These are phyloP conservation scores for Otolemur garnettii DNA, from an alignment of 2,113 vertebrate species.

Conservation along the genomic window DNA sequence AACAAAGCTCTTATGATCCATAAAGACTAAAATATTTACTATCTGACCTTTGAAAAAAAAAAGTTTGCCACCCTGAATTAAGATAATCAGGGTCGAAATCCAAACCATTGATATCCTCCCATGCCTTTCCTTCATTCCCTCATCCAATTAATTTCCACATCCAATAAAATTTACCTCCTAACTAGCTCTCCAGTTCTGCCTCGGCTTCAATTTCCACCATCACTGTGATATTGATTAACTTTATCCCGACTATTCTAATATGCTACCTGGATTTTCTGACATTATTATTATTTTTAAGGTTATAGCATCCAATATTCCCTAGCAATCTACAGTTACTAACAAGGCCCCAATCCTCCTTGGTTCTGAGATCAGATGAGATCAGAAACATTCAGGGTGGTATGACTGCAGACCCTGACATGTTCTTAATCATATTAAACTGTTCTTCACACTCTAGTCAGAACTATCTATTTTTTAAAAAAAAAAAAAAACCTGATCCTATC, in stretches of 20 bases:
- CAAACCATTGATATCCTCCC: background rate
- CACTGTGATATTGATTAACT: background rate
- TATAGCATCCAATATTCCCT: background rate
- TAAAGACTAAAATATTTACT: background rate
- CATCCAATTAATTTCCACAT: background rate
- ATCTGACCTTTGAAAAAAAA: background rate
- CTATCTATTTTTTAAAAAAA: slow-evolving; percentile 16
- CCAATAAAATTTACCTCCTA: background rate
- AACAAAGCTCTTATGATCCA: background rate
- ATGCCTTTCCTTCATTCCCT: background rate
- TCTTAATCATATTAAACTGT: background rate
- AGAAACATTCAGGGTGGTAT: background rate
- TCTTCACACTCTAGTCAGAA: background rate
- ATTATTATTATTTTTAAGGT: background rate
- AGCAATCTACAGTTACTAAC: background rate
- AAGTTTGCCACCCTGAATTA: background rate
- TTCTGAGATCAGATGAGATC: background rate
- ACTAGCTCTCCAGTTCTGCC: background rate
- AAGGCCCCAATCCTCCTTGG: background rate
- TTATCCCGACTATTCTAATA: background rate
- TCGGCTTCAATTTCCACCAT: background rate
- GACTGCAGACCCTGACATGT: background rate
- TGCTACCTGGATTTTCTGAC: background rate
- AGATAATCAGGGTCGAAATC: background rate
- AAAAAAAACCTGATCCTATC: background rate